A percentile compares a stretch with the other conserved stretches of the same genome.
Evolutionary conservation across 2,113 vertebrate genomes (phyloP).

Genomic region (Lycaon pictus): DNA sequence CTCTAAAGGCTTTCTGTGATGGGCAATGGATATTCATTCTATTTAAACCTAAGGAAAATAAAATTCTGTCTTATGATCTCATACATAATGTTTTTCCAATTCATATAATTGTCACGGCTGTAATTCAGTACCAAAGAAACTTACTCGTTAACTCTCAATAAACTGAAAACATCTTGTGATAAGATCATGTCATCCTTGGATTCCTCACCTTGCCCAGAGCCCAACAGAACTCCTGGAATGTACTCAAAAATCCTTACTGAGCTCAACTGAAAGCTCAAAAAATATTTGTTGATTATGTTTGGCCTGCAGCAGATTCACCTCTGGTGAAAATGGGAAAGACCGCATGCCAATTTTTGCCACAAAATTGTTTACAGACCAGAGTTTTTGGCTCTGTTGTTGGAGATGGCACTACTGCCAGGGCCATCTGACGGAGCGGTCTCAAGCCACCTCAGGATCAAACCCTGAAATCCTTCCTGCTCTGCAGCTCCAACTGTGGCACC

Average conservation of each 20-base stretch:
- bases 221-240: not conserved
- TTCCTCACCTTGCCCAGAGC: not conserved
- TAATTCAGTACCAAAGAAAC: not conserved
- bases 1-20: not conserved
- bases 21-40: no score
- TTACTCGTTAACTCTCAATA: not conserved
- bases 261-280: not conserved
- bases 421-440: not conserved
- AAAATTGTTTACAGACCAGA: not conserved
- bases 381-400: fast-evolving
- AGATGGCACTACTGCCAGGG: fast-evolving
- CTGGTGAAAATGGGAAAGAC: not conserved
- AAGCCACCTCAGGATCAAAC: not conserved
- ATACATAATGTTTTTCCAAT: not conserved
- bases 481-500: fast-evolving
- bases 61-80: not conserved
- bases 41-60: not conserved
- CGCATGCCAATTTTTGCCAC: not conserved
- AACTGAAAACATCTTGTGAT: not conserved
- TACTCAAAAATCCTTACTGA: not conserved
- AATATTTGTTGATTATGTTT: not conserved
- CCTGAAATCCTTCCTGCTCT: fast-evolving
- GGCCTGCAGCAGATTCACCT: not conserved
- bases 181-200: not conserved
- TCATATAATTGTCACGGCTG: not conserved